Conservation (phyloP, 2,888 invertebrate genomes). For the Uropetala carovei region DNA sequence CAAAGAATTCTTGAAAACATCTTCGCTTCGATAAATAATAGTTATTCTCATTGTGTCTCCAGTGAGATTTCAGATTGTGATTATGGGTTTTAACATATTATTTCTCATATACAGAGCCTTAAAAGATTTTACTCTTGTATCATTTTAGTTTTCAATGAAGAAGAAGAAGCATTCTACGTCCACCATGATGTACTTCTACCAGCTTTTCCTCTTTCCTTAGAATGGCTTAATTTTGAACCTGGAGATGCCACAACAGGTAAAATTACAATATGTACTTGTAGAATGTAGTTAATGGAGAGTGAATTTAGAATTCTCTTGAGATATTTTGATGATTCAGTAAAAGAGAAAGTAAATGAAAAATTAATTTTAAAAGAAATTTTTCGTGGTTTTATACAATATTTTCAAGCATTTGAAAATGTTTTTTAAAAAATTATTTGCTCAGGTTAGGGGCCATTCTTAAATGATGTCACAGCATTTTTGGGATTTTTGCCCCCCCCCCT, state of each 20-base stretch:
- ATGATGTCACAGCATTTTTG: too few relatives aligned
- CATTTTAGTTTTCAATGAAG: slow-evolving; percentile 90
- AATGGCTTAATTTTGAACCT: slow-evolving; percentile 94
- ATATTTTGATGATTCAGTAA: too few relatives aligned
- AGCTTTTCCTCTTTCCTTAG: slow-evolving; percentile 93
- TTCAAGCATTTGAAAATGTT: too few relatives aligned
- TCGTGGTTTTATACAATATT: too few relatives aligned
- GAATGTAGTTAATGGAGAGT: background rate
- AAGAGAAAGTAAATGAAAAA: too few relatives aligned
- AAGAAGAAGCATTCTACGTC: slow-evolving; percentile 91
- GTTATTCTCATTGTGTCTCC: background rate
- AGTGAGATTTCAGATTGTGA: background rate
- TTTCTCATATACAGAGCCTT: background rate
- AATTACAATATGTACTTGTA: slow-evolving; percentile 2
- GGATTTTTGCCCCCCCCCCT: too few relatives aligned
- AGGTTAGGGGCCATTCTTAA: too few relatives aligned
- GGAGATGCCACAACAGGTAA: slow-evolving; percentile 79
- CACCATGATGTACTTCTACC: slow-evolving; percentile 95
- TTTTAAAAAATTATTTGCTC: too few relatives aligned
- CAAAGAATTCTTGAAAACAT: too few relatives aligned
- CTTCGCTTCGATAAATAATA: background rate
- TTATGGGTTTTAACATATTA: background rate
- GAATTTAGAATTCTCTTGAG: too few relatives aligned
- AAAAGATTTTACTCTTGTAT: slow-evolving; percentile 65
- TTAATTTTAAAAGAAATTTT: too few relatives aligned